Evolutionary conservation across 2,888 invertebrate species (phyloP).

Genomic region (Orthonevra nobilis): DNA sequence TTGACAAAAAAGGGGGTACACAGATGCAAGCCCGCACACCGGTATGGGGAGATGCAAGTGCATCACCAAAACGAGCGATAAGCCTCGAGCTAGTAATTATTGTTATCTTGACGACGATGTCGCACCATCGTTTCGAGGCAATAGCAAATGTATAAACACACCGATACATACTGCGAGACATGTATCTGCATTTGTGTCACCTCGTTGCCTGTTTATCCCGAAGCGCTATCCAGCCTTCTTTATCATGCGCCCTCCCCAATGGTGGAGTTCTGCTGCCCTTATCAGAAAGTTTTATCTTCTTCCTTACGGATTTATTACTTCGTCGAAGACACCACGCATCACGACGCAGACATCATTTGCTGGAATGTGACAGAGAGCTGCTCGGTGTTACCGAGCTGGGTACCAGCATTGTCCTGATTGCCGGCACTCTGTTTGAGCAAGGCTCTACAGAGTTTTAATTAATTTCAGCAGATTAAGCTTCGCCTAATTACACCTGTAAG

Average conservation of each 20-base stretch:
- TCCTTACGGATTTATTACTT: slow-evolving; percentile 64
- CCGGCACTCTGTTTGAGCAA: slow-evolving; percentile 29
- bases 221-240: slow-evolving; percentile 45
- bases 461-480: slow-evolving; percentile 60
- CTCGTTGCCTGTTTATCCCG: slow-evolving; percentile 39
- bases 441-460: slow-evolving; percentile 66
- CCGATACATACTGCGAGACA: slow-evolving; percentile 8
- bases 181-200: slow-evolving; percentile 55
- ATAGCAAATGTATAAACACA: slow-evolving; percentile 15
- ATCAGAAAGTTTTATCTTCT: slow-evolving; percentile 58
- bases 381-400: not conserved
- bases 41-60: slow-evolving; percentile 39
- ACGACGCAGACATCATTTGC: slow-evolving; percentile 26
- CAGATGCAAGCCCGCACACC: not conserved
- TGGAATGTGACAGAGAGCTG: slow-evolving; percentile 5
- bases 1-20: slow-evolving; percentile 19
- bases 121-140: slow-evolving; percentile 53
- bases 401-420: slow-evolving; percentile 39
- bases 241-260: slow-evolving; percentile 24
- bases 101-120: slow-evolving; percentile 70
- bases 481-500: slow-evolving; percentile 68
- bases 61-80: slow-evolving; percentile 57
- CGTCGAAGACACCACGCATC: slow-evolving; percentile 47
- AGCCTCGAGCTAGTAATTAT: slow-evolving; percentile 67
- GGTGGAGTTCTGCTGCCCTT: slow-evolving; percentile 14